Conservation (phyloP, 2,113 vertebrate species). For the Phainopepla nitens region DNA sequence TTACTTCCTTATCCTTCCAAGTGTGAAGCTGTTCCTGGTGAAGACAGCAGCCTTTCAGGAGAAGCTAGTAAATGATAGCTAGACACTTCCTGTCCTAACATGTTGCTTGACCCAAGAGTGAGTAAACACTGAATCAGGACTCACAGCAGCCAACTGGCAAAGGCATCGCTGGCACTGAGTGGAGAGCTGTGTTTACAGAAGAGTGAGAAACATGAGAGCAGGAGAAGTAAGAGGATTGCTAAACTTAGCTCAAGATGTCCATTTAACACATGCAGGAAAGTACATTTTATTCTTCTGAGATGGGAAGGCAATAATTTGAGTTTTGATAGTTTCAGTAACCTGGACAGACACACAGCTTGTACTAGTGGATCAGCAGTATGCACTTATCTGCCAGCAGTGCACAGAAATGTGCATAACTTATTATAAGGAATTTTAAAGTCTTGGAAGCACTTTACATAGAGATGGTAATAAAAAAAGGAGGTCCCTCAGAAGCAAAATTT, state of each 20-base stretch:
- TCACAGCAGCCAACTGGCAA: constrained; percentile 59
- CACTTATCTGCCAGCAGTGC: background rate
- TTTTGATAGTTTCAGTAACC: background rate
- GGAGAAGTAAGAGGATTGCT: constrained; percentile 28
- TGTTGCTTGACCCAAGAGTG: constrained; percentile 46
- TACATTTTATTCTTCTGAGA: constrained; percentile 37
- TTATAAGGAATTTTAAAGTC: background rate
- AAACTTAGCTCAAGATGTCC: constrained; percentile 54
- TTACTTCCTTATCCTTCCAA: background rate
- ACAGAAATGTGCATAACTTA: background rate
- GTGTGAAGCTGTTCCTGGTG: background rate
- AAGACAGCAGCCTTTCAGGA: constrained; percentile 26
- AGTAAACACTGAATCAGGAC: constrained; percentile 58
- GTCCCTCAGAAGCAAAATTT: background rate
- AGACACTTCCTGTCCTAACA: constrained; percentile 55
- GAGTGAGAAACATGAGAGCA: constrained; percentile 37
- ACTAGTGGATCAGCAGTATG: background rate
- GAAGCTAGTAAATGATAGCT: constrained; percentile 44
- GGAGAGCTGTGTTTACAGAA: constrained; percentile 41
- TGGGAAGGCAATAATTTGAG: background rate
- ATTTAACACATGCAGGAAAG: constrained; percentile 24
- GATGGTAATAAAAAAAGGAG: background rate
- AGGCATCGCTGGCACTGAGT: background rate
- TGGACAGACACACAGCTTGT: background rate
- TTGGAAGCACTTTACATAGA: background rate